phyloP scores from a whole-genome alignment of 2,113 vertebrate species.

The Entomyzon cyanotis region DNA sequence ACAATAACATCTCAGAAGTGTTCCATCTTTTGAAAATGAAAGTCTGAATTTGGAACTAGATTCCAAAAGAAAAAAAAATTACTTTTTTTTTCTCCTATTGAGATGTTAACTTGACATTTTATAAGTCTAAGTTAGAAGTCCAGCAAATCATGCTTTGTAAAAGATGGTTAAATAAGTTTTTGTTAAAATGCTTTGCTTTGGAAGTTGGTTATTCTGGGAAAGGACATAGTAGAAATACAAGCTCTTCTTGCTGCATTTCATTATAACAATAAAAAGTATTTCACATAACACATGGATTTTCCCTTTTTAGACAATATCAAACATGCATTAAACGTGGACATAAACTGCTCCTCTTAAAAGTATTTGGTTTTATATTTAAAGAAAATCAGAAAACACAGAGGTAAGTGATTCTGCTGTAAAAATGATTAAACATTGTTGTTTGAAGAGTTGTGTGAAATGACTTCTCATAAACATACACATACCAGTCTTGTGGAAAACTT shows the following conservation, averaged over 20 bases:
- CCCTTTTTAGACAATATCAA: background rate
- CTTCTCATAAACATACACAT: constrained; percentile 6
- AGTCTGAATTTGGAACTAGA: constrained; percentile 42
- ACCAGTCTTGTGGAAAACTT: background rate
- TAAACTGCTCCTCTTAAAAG: constrained; percentile 45
- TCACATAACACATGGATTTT: constrained; percentile 1
- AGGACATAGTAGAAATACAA: constrained; percentile 26
- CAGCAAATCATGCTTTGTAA: constrained; percentile 62
- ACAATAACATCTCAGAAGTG: constrained; percentile 7
- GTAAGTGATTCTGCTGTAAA: constrained; percentile 43
- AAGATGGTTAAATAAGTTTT: constrained; percentile 68
- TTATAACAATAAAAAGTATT: constrained; percentile 18
- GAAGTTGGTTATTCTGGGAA: constrained; percentile 49
- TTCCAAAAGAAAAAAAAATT: background rate
- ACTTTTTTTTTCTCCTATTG: background rate
- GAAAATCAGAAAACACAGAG: constrained; percentile 40
- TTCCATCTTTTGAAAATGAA: constrained; percentile 37
- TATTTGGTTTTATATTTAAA: constrained; percentile 54
- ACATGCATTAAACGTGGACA: constrained; percentile 36
- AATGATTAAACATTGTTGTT: constrained; percentile 55
- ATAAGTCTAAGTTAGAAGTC: constrained; percentile 62
- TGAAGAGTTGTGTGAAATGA: constrained; percentile 50
- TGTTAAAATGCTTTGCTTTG: constrained; percentile 65
- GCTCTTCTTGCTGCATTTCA: constrained; percentile 31
- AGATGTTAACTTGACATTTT: constrained; percentile 54